Evolutionary conservation across 1,140 invertebrate species (phyloP).

Genomic region (Eumaeus atala): DNA sequence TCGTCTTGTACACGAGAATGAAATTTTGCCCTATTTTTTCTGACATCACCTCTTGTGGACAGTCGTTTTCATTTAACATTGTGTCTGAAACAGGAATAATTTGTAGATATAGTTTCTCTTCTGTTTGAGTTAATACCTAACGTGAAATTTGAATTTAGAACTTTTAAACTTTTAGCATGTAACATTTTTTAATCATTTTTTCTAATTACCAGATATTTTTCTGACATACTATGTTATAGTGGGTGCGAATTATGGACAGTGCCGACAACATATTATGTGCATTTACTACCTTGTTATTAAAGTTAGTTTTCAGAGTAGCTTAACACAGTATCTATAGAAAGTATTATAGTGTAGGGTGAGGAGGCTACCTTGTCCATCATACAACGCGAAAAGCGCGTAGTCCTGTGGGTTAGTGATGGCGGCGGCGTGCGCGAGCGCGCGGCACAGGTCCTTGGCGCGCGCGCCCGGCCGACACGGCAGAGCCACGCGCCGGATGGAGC

Average conservation of each 20-base stretch:
- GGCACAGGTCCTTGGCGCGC: slow-evolving; percentile 92
- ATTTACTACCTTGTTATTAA: too few species aligned
- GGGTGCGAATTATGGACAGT: too few species aligned
- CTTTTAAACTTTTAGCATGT: too few species aligned
- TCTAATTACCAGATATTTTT: too few species aligned
- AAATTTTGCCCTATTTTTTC: slow-evolving; percentile 79
- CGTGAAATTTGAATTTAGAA: too few species aligned
- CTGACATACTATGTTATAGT: too few species aligned
- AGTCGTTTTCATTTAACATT: slow-evolving; percentile 88
- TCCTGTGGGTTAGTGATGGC: slow-evolving; percentile 96
- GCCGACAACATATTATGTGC: too few species aligned
- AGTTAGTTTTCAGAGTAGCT: too few species aligned
- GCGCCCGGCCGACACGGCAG: slow-evolving; percentile 93
- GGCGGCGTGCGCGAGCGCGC: slow-evolving; percentile 94
- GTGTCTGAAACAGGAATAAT: slow-evolving; percentile 82
- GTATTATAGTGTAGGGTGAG: too few species aligned
- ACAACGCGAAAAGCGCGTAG: slow-evolving; percentile 93
- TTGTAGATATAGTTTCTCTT: neutral
- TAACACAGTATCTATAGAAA: too few species aligned
- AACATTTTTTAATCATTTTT: too few species aligned
- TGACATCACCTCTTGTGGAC: slow-evolving; percentile 89
- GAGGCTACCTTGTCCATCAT: slow-evolving; percentile 89
- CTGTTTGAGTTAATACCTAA: too few species aligned
- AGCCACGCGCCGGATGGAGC: slow-evolving; percentile 91
- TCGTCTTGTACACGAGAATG: slow-evolving; percentile 94